A percentile compares a stretch with the other conserved stretches of the same genome.
These are phyloP conservation scores for Hypotaenidia okinawae DNA, from an alignment of 2,797 vertebrate species.

Conservation along the genomic window DNA sequence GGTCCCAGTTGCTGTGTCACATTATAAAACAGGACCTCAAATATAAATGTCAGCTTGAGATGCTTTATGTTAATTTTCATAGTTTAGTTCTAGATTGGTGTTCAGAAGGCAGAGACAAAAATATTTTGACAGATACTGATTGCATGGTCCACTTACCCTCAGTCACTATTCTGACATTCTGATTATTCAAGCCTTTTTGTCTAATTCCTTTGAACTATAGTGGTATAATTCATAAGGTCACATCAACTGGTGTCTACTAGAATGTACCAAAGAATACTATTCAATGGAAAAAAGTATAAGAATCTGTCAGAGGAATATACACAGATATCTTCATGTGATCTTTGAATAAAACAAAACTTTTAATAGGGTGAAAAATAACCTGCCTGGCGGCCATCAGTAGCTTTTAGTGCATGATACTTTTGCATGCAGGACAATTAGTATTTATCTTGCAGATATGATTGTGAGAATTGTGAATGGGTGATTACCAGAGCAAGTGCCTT, in stretches of 20 bases:
- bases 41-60: not conserved
- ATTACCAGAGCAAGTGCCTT: not conserved
- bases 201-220: not conserved
- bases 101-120: not conserved
- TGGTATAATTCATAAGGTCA: not conserved
- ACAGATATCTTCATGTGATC: not conserved
- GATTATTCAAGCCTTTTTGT: not conserved
- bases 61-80: not conserved
- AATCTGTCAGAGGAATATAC: not conserved
- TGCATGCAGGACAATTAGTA: not conserved
- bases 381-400: not conserved
- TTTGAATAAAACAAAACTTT: not conserved
- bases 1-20: not conserved
- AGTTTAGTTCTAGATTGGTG: not conserved
- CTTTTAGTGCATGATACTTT: not conserved
- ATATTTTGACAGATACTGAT: not conserved
- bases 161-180: not conserved
- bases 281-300: not conserved
- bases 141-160: not conserved
- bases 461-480: not conserved
- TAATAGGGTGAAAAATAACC: not conserved
- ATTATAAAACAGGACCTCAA: not conserved
- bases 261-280: not conserved
- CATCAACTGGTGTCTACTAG: not conserved
- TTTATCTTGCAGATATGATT: not conserved